A percentile compares a stretch with the other conserved stretches of the same genome.
Evolutionary conservation across 2,113 vertebrate species (phyloP).

Genomic region (Zeus faber): DNA sequence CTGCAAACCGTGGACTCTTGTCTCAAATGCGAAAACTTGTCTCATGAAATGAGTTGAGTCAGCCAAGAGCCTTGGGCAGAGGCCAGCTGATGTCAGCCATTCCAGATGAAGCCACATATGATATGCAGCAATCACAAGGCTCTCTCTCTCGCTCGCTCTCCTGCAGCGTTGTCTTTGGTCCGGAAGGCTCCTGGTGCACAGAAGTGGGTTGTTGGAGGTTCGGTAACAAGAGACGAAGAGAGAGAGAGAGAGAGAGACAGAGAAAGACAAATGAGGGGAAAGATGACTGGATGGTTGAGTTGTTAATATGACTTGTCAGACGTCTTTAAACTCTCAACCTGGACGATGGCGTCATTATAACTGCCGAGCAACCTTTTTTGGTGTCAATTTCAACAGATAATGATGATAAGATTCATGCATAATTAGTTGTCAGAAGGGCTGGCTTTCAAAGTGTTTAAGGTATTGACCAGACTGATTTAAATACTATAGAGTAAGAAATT

Average conservation of each 20-base stretch:
- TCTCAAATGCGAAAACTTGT: not conserved
- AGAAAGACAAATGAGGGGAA: not conserved
- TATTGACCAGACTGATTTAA: no score
- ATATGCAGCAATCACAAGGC: conserved; percentile 19
- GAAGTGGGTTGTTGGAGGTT: no score
- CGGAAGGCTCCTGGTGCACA: conserved; percentile 3
- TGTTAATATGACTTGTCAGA: no score
- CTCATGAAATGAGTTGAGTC: not conserved
- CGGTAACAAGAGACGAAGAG: conserved; percentile 1
- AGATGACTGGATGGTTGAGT: not conserved
- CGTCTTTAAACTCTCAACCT: no score
- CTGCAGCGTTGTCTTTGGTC: conserved; percentile 7
- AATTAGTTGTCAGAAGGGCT: no score
- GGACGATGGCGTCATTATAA: not conserved
- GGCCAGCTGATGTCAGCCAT: not conserved
- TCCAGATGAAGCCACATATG: conserved; percentile 19
- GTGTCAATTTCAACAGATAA: no score
- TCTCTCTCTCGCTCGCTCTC: conserved; percentile 12
- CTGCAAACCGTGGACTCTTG: not conserved
- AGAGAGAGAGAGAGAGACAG: not conserved
- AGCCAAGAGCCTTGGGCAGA: not conserved
- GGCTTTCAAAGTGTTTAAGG: no score
- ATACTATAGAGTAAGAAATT: no score
- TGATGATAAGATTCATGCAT: no score
- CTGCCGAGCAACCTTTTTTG: not conserved